Evolutionary conservation across 2,888 invertebrate genomes (phyloP).

Genomic region (Amphiduros pacificus): DNA sequence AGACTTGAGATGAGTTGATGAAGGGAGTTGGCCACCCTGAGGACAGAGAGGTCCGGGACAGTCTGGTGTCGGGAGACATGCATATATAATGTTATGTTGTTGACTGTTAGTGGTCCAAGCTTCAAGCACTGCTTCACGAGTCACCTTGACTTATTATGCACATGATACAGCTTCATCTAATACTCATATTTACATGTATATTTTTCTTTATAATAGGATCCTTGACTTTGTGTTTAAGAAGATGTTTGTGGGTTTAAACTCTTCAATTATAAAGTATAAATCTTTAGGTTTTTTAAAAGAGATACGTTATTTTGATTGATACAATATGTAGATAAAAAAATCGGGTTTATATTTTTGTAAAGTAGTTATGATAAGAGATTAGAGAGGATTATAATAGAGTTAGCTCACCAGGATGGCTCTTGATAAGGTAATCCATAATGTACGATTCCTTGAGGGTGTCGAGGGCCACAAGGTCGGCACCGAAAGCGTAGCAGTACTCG

Average conservation of each 20-base stretch:
- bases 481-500: constrained; percentile 46
- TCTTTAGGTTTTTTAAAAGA: neutral
- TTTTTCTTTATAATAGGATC: neutral
- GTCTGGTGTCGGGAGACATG: too few species aligned
- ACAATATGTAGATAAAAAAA: neutral
- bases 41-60: too few species aligned
- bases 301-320: neutral
- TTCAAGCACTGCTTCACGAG: too few species aligned
- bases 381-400: too few species aligned
- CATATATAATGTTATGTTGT: too few species aligned
- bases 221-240: too few species aligned
- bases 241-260: neutral
- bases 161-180: neutral
- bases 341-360: neutral
- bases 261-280: neutral
- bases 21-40: too few species aligned
- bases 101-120: too few species aligned
- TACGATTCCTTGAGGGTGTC: constrained; percentile 45
- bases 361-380: too few species aligned
- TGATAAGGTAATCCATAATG: constrained; percentile 44
- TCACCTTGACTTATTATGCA: neutral
- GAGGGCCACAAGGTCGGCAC: constrained; percentile 42
- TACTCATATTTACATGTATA: neutral
- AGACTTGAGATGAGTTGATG: too few species aligned
- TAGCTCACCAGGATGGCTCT: constrained; percentile 41